A percentile compares a stretch with the other conserved stretches of the same genome.
Evolutionary conservation across 2,888 invertebrate genomes (phyloP).

Genomic region (Oxyscelio sp.): DNA sequence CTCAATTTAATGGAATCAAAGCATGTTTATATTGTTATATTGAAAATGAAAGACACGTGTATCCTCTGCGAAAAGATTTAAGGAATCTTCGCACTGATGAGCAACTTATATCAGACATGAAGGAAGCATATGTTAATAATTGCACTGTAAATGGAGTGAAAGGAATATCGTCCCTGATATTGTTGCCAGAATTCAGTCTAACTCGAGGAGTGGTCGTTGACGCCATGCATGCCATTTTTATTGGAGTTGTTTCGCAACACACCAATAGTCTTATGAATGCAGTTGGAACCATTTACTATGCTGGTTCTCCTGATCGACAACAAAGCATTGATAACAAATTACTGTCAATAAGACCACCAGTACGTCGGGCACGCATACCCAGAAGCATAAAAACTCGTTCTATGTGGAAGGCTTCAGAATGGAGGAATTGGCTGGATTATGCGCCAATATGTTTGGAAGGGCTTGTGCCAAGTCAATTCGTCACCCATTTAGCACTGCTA

Average conservation of each 20-base stretch:
- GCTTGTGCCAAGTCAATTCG: conserved; percentile 39
- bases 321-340: conserved; percentile 44
- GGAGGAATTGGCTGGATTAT: conserved; percentile 63
- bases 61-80: no score
- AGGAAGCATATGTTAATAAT: neutral
- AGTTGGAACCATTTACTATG: conserved; percentile 2
- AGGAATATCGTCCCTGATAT: neutral
- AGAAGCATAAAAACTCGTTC: conserved; percentile 27
- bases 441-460: conserved; percentile 57
- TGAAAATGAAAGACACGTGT: neutral
- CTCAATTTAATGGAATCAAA: neutral
- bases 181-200: conserved; percentile 1
- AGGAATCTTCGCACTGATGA: neutral
- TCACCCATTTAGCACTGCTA: conserved; percentile 49
- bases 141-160: neutral
- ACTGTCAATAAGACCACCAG: conserved; percentile 32
- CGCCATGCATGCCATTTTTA: conserved; percentile 29
- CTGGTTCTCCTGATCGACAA: conserved; percentile 34
- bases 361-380: conserved; percentile 47
- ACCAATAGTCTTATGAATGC: neutral
- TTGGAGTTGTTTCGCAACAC: conserved; percentile 21
- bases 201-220: conserved; percentile 22
- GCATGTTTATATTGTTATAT: conserved; percentile 20
- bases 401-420: conserved; percentile 64
- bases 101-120: neutral